A percentile compares a stretch with the other conserved stretches of the same genome.
These are phyloP conservation scores for Stegana nigrithorax DNA, from an alignment of 2,888 invertebrate species.

Conservation along the genomic window DNA sequence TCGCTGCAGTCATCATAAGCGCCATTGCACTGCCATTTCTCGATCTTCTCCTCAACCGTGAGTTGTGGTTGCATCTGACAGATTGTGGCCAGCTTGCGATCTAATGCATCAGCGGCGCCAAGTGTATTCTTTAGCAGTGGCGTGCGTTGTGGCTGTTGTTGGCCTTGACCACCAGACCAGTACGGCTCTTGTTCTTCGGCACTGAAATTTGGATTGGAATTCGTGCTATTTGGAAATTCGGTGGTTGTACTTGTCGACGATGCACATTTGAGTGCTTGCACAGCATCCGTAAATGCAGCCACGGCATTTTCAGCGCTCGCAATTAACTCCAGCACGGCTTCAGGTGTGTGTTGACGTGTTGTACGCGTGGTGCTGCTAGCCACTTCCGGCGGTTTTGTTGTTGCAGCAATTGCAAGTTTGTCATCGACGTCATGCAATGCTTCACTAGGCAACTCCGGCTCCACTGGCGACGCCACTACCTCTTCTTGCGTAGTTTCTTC, in stretches of 20 bases:
- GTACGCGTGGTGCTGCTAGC: too few species aligned
- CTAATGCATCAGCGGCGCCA: slow-evolving; percentile 59
- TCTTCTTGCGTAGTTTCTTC: too few species aligned
- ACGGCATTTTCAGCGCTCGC: background rate
- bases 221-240: slow-evolving; percentile 65
- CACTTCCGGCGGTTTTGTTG: too few species aligned
- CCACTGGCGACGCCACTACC: too few species aligned
- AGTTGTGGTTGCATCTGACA: slow-evolving; percentile 57
- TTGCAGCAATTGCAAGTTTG: background rate
- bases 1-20: slow-evolving; percentile 57
- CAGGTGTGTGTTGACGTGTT: too few species aligned
- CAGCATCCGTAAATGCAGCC: background rate
- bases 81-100: slow-evolving; percentile 55
- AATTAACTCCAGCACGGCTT: too few species aligned
- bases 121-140: slow-evolving; percentile 60
- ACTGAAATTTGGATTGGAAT: slow-evolving; percentile 57
- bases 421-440: too few species aligned
- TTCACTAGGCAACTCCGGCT: too few species aligned
- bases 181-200: too few species aligned
- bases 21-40: slow-evolving; percentile 51
- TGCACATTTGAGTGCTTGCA: background rate
- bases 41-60: slow-evolving; percentile 58
- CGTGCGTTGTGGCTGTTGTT: slow-evolving; percentile 40
- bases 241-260: slow-evolving; percentile 58
- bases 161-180: background rate